Evolutionary conservation across 2,113 vertebrate genomes (phyloP).

Genomic region (pig (Sus scrofa)): DNA sequence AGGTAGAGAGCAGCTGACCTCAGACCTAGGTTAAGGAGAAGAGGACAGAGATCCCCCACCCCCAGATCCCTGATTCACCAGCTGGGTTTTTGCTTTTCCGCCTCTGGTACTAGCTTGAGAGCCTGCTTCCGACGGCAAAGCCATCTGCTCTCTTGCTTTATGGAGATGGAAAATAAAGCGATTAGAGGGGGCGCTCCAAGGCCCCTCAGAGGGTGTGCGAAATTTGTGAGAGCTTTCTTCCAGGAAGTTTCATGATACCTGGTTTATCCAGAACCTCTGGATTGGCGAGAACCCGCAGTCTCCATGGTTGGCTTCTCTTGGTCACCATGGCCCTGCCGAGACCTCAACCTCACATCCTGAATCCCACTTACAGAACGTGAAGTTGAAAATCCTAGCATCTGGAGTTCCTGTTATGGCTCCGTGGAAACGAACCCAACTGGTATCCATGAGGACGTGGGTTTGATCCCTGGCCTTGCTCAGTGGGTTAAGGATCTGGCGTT

Average conservation of each 20-base stretch:
- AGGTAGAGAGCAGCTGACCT: background rate
- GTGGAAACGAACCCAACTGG: no score
- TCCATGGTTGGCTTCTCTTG: background rate
- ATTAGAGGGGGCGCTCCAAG: background rate
- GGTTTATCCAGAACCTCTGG: rapidly evolving
- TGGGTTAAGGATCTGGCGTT: no score
- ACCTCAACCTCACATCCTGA: rapidly evolving
- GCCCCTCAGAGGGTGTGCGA: rapidly evolving
- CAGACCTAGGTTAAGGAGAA: rapidly evolving
- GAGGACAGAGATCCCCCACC: background rate
- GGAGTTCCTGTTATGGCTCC: background rate
- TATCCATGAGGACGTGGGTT: no score
- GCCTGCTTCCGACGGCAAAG: rapidly evolving
- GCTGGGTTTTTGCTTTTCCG: background rate
- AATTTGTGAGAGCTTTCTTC: background rate
- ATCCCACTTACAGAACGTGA: background rate
- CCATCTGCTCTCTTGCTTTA: background rate
- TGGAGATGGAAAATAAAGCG: background rate
- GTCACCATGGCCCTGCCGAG: background rate
- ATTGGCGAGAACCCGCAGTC: background rate
- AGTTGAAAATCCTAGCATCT: background rate
- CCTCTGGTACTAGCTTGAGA: rapidly evolving
- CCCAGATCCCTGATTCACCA: rapidly evolving
- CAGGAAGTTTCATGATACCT: rapidly evolving
- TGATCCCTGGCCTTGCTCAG: no score